phyloP scores from a whole-genome alignment of 2,797 vertebrate species.

The Chloroceryle amazona region DNA sequence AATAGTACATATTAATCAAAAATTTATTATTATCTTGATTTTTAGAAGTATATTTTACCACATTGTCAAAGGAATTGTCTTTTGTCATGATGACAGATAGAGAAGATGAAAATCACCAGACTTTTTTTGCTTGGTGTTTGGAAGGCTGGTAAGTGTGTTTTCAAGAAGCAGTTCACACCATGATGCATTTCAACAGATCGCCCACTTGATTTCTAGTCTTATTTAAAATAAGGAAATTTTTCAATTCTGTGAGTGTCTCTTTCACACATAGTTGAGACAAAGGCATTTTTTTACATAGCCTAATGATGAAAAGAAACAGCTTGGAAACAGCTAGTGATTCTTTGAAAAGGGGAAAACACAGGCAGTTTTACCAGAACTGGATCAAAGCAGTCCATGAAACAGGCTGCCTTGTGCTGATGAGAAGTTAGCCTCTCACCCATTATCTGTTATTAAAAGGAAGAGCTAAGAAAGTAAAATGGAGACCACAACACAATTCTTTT shows the following conservation, averaged over 20 bases:
- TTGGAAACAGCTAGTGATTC: neutral
- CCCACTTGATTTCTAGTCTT: neutral
- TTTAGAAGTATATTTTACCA: neutral
- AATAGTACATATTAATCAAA: neutral
- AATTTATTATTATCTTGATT: neutral
- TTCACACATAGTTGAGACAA: neutral
- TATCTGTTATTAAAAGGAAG: neutral
- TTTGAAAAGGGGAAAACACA: neutral
- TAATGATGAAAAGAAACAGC: neutral
- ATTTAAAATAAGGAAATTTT: conserved; percentile 20
- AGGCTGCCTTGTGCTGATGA: neutral
- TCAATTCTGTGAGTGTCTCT: neutral
- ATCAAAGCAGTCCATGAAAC: neutral
- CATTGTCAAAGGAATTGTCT: conserved; percentile 18
- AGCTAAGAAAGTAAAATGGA: neutral
- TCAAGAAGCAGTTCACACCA: neutral
- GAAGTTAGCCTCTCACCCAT: neutral
- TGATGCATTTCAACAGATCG: conserved; percentile 6
- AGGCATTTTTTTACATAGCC: neutral
- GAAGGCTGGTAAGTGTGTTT: neutral
- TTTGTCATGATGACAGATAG: neutral
- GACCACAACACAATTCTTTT: neutral
- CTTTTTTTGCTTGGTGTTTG: conserved; percentile 1
- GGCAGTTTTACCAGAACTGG: neutral
- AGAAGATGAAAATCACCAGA: conserved; percentile 13